Evolutionary conservation across 1,140 invertebrate species (phyloP).

Genomic region (Drosophila littoralis): DNA sequence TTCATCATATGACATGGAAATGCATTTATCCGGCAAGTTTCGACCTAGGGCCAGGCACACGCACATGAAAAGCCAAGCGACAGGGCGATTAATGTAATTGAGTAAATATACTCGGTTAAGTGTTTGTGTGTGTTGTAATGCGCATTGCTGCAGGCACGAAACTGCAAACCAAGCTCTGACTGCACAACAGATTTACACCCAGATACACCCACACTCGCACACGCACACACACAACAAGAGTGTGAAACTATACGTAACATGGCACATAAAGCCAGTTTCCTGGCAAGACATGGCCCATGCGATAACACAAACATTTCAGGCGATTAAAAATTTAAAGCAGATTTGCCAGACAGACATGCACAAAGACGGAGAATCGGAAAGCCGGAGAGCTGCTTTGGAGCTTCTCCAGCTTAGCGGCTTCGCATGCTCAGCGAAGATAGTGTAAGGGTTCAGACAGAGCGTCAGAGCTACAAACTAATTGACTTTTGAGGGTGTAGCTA

Average conservation of each 20-base stretch:
- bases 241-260: slow-evolving; percentile 12
- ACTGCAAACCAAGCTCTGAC: slow-evolving; percentile 23
- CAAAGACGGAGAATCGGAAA: background rate
- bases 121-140: slow-evolving; percentile 40
- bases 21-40: slow-evolving; percentile 20
- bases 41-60: slow-evolving; percentile 30
- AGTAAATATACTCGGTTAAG: slow-evolving; percentile 25
- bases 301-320: slow-evolving; percentile 57
- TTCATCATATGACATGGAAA: slow-evolving; percentile 27
- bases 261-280: slow-evolving; percentile 22
- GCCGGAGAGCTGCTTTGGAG: slow-evolving; percentile 3
- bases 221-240: background rate
- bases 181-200: slow-evolving; percentile 40
- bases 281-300: slow-evolving; percentile 12
- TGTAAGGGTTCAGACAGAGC: slow-evolving; percentile 5
- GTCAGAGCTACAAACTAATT: slow-evolving; percentile 35
- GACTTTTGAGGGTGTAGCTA: slow-evolving; percentile 39
- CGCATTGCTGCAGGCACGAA: slow-evolving; percentile 33
- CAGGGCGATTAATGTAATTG: slow-evolving; percentile 56
- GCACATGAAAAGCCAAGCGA: slow-evolving; percentile 32
- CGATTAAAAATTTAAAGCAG: slow-evolving; percentile 60
- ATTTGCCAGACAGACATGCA: slow-evolving; percentile 47
- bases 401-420: slow-evolving; percentile 39
- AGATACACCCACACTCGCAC: background rate
- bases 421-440: slow-evolving; percentile 51